Evolutionary conservation across 92 coral and sea anemone species (phyloP).

Genomic region (Meandrina meandrites): DNA sequence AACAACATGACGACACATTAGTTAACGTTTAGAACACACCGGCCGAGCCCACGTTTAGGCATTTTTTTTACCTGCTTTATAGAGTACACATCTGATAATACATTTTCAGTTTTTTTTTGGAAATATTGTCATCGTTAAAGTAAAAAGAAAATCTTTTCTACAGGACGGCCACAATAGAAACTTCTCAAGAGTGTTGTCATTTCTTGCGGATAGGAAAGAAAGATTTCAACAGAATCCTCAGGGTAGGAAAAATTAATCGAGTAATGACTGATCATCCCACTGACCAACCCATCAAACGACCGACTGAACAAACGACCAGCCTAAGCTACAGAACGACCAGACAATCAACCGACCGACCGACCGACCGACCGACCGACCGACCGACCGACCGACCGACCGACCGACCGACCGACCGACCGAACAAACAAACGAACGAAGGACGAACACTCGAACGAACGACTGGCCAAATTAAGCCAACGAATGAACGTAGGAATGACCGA

Average conservation of each 20-base stretch:
- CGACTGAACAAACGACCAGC: not conserved
- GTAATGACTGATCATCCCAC: not conserved
- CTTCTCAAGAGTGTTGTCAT: constrained; percentile 73
- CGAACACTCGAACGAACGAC: no score
- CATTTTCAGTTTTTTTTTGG: no score
- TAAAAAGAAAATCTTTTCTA: not conserved
- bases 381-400: not conserved
- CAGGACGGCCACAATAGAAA: constrained; percentile 85
- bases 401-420: not conserved
- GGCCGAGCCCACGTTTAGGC: no score
- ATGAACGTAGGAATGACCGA: not conserved
- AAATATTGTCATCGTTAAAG: no score
- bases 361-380: not conserved
- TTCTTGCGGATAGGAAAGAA: constrained; percentile 70
- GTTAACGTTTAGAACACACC: no score
- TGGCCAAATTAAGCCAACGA: no score
- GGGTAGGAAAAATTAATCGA: constrained; percentile 41
- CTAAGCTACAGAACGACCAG: not conserved
- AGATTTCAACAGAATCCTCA: constrained; percentile 74
- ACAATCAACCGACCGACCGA: not conserved
- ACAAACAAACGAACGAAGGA: not conserved
- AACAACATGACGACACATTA: no score
- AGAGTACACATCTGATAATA: no score
- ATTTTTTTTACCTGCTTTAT: no score
- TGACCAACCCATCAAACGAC: not conserved